Evolutionary conservation across 2,113 vertebrate species (phyloP), one percentile per base, ranked within the genome.

Genomic region (Catharus fuscescens): DNA sequence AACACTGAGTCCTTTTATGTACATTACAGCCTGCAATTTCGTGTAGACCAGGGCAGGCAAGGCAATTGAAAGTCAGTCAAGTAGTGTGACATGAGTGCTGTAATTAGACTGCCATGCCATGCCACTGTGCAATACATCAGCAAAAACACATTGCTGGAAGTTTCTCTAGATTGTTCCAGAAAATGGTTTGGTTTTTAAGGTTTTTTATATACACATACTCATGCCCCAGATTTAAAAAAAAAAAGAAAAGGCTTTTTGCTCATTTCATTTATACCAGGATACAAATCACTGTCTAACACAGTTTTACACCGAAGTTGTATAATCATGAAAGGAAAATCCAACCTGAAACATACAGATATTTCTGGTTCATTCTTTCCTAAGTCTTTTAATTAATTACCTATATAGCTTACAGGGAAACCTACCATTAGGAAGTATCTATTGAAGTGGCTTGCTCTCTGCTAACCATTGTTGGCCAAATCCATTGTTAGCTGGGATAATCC

Each of bases 71-170:
- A 95, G 86, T 76, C 93, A 78, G 90, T 94, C 82, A 95, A 40
- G 38, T 90, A 88, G 69, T 79, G 53, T 88, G 94, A 94, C 88
- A 93, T 67, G 82, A 92, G 86, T 86, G 90, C 80, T 94, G 77
- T 65, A 86, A 86, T 97, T 96, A 94, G 94, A 38, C 82, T 96
- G 82, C 88, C 80, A 76, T 47, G 82, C 69, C 78, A 78, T 60
- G 44, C 61, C 82, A 71, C 57, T 42, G 40, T 61, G 79, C 88
- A 86, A 79, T 95, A 67, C 72, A 93, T 93, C 90, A 95, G 76
- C 47, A 94, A 92, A 93, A 93, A 5, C 60, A 84, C 72, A 40
- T 31, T 61, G 65, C 60, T 90, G 65, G 74, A 88, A 80, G 79
- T 71, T 60, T 76, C 61, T 72, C 76, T 48, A 61, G 76, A 86